A percentile compares a stretch with the other conserved stretches of the same genome.
Evolutionary conservation across 2,888 invertebrate species (phyloP).

Genomic region (Platynereis dumerilii): DNA sequence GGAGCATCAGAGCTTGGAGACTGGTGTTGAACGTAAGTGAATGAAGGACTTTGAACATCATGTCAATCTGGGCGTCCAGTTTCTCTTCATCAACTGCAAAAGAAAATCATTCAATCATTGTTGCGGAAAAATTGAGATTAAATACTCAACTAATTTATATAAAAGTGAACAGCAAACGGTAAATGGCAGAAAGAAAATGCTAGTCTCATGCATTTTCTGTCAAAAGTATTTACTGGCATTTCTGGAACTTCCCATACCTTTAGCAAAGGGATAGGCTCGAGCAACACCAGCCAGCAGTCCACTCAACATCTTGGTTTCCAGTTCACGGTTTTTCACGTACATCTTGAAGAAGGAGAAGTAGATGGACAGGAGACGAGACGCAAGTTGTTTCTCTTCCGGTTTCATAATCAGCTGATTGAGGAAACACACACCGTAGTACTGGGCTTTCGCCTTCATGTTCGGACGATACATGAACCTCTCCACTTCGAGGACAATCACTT

Average conservation of each 20-base stretch:
- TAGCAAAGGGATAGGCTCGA: conserved; percentile 83
- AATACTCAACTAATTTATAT: too few relatives aligned
- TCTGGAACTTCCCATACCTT: conserved; percentile 63
- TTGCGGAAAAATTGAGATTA: too few relatives aligned
- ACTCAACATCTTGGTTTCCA: conserved; percentile 84
- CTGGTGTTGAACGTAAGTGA: conserved; percentile 76
- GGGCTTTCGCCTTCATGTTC: conserved; percentile 84
- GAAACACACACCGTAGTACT: conserved; percentile 90
- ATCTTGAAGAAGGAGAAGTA: conserved; percentile 97
- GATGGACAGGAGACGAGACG: conserved; percentile 83
- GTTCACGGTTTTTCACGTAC: conserved; percentile 70
- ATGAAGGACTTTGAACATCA: conserved; percentile 82
- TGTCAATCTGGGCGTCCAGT: conserved; percentile 73
- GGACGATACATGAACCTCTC: conserved; percentile 83
- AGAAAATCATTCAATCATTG: too few relatives aligned
- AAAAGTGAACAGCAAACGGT: too few relatives aligned
- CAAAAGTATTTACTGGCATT: too few relatives aligned
- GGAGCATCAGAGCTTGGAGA: conserved; percentile 70
- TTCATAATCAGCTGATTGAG: conserved; percentile 81
- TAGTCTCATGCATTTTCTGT: too few relatives aligned
- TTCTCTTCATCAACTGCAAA: conserved; percentile 49
- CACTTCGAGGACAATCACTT: conserved; percentile 83
- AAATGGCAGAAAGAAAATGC: too few relatives aligned
- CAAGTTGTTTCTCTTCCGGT: conserved; percentile 75
- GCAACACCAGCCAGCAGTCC: conserved; percentile 83